Base-by-base conservation (phyloP, 1,140 invertebrate species). In the Cyclargus thomasi region DNA sequence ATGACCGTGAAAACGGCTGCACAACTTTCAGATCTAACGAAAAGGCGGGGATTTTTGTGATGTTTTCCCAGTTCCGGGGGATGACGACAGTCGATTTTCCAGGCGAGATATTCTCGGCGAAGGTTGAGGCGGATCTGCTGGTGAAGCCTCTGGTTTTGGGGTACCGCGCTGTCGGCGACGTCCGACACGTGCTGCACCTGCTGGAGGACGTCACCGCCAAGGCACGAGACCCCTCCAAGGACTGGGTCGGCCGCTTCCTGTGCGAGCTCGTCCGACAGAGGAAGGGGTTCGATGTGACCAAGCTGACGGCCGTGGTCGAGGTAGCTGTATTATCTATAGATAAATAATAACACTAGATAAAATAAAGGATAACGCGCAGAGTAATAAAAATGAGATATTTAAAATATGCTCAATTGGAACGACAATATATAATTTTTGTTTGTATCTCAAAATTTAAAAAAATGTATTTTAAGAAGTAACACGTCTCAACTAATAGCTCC, bases 91-190 rank as follows among this genome's bases (percentile, higher is more conserved):
- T 47, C 14, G 39, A 47, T 8, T 1, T 47, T 47, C 39, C 29
- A 90, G 88, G 86, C 73, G 88, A 90, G 79, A 66, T 82, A 23
- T 85, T 83, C 64, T 71, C 78, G 64, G 80, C 76, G 1, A 92
- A 88, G 70, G 70, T 92, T 0, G 79, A 91, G n/a, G 79, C 74
- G 4, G 78, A 83, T 7, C 67, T 74, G 29, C 14, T 92, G 11
- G 53, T 91, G 16, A 75, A 82, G 29, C 78, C 86, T 0, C 62
- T 90, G 23, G 17, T 87, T 0, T 87, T 77, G 67, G 85, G 83
- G 8, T 89, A 82, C 36, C 55, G 64, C 2, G 85, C 88, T 63
- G 53, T 80, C 0, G 4, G 29, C 29, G 29, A 29, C 29, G 29
- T 8, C 5, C 29, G 29, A 4, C 29, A 81, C 80, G 20, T 81